A percentile compares a stretch with the other conserved stretches of the same genome.
Evolutionary conservation across 2,113 vertebrate genomes (phyloP).

Genomic region (Nycticebus coucang): DNA sequence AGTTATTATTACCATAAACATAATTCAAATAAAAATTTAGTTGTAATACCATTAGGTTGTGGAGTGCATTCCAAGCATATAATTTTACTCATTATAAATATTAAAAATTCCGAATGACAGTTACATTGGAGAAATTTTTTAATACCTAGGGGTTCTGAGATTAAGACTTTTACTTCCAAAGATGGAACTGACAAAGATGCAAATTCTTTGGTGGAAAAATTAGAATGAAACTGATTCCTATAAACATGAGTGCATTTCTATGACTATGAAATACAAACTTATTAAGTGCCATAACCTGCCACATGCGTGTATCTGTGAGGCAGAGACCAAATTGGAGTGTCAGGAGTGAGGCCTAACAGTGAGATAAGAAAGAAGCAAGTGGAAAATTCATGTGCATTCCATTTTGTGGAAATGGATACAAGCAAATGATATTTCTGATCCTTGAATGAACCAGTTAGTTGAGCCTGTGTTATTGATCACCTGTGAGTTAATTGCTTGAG

Average conservation of each 20-base stretch:
- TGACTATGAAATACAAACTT: background rate
- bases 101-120: slow-evolving; percentile 78
- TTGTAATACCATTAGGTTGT: slow-evolving; percentile 79
- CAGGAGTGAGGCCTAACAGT: background rate
- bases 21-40: slow-evolving; percentile 83
- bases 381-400: background rate
- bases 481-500: background rate
- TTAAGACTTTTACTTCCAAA: slow-evolving; percentile 12
- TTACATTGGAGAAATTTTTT: slow-evolving; percentile 56
- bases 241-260: background rate
- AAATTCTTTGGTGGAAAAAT: slow-evolving; percentile 2
- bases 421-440: background rate
- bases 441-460: background rate
- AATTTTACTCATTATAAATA: slow-evolving; percentile 85
- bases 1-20: slow-evolving; percentile 82
- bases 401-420: background rate
- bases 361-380: background rate
- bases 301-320: background rate
- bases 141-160: slow-evolving; percentile 16
- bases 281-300: background rate
- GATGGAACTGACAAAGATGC: background rate
- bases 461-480: background rate
- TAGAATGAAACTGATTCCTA: background rate
- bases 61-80: slow-evolving; percentile 80
- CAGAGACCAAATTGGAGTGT: background rate